Evolutionary conservation across 2,888 invertebrate species (phyloP), one percentile per base, ranked within the genome.

Genomic region (Nycteola revayana): DNA sequence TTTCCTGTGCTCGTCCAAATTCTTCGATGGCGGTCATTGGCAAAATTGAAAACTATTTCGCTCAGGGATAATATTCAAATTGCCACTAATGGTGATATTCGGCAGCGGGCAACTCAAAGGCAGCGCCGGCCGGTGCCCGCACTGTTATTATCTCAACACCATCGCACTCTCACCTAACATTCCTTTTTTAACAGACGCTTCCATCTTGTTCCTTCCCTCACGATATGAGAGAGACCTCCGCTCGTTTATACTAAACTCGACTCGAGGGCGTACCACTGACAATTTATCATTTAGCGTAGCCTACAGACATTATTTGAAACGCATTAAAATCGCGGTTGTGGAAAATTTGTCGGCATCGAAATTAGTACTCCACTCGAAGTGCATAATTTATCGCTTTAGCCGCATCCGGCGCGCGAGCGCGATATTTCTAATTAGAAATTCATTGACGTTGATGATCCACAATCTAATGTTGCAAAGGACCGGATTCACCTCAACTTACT

Each of bases 131-230:
- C 57, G 60, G 66, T 58, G 47, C 67, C 71, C 66, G 79, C 83
- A 77, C 85, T 85, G 87, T 89, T 84, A 90, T 89, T 89, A 89
- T 86, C 88, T 86, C 86, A 84, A 85, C 86, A 88, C 85, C 85
- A 85, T 79, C 84, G 74, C 75, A 65, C 81, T 82, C 81, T 79
- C 81, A 79, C 79, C 81, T 84, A 70, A 77, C 66, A 69, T 84
- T 85, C 79, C 75, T 87, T 87, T 88, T 86, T 84, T 81, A 74
- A 64, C 75, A 81, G 79, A 81, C 77, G 58, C 68, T 60, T 75
- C 76, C 68, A 51, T 87, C 85, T 76, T 81, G 60, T 66, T 87
- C 71, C 44, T 56, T 69, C 76, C 41, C 60, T 57, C 42, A 54
- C 42, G 28, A 50, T 42, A 45, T 35, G 76, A 86, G 62, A 58